A percentile compares a stretch with the other conserved stretches of the same genome.
These are phyloP conservation scores for Argyra leucocephala DNA, from an alignment of 2,888 invertebrate species.

Conservation along the genomic window DNA sequence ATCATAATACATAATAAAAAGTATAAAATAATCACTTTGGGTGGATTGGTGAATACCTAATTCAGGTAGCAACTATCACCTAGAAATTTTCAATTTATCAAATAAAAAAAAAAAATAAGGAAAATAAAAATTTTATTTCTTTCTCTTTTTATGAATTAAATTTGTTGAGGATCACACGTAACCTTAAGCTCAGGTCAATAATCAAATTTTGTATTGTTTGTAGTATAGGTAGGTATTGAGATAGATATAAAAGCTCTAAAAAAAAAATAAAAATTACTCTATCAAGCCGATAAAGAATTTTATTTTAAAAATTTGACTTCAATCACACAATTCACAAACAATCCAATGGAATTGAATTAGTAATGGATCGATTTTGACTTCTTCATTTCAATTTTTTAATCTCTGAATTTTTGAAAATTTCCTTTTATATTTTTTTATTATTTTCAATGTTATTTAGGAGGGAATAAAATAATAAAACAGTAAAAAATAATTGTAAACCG, in stretches of 20 bases:
- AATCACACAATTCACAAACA: no score
- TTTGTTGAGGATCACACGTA: not conserved
- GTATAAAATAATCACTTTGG: no score
- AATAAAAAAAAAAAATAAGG: not conserved
- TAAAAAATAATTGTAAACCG: not conserved
- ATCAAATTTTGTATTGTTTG: conserved; percentile 4
- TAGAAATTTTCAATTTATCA: not conserved
- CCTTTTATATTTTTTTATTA: not conserved
- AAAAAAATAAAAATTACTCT: no score
- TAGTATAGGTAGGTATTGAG: no score
- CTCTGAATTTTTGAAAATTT: not conserved
- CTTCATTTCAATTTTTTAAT: not conserved
- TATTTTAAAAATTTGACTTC: no score
- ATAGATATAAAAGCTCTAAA: not conserved
- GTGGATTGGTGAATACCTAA: not conserved
- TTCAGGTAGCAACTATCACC: conserved; percentile 3
- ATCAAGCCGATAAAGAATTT: no score
- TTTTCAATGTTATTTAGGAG: not conserved
- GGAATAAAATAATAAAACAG: not conserved
- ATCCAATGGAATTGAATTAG: not conserved
- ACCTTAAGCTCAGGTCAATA: not conserved
- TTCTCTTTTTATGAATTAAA: not conserved
- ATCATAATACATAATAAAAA: not conserved
- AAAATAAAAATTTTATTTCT: not conserved
- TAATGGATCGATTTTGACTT: not conserved